These are phyloP conservation scores for Leptinotarsa juncta DNA, from an alignment of 2,888 invertebrate species.

Conservation along the genomic window DNA sequence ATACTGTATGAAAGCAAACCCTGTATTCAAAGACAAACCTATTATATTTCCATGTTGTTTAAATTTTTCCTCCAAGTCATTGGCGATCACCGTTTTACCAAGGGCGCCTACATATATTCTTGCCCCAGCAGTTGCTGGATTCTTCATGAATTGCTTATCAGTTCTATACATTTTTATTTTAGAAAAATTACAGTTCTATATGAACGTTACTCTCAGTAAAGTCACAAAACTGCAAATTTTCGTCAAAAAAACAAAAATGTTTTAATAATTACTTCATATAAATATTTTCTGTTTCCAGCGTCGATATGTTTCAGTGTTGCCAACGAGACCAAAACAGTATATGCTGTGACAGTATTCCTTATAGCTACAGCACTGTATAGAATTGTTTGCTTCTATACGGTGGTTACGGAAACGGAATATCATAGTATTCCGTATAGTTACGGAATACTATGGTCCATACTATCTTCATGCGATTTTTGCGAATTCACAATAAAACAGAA, in stretches of 20 bases:
- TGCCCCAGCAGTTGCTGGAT: constrained; percentile 79
- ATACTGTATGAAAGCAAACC: constrained; percentile 91
- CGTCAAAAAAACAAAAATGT: background rate
- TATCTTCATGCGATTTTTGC: no score
- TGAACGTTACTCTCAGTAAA: background rate
- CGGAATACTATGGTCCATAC: no score
- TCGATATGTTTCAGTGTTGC: no score
- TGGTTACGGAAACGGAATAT: no score
- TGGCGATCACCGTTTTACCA: constrained; percentile 70
- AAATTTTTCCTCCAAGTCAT: constrained; percentile 81
- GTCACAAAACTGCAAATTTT: background rate
- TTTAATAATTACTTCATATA: background rate
- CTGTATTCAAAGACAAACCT: constrained; percentile 79
- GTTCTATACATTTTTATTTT: constrained; percentile 61
- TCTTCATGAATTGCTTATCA: constrained; percentile 72
- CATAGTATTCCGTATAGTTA: no score
- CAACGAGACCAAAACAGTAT: no score
- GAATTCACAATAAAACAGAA: no score
- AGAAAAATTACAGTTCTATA: background rate
- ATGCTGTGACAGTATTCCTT: no score
- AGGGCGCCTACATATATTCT: constrained; percentile 87
- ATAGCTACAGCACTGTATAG: no score
- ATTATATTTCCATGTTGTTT: constrained; percentile 77
- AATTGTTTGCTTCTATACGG: no score
- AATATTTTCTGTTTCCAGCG: no score